phyloP scores from a whole-genome alignment of 30 jellyfish, hydroid and myxozoan genomes.

The Mastigias papua region DNA sequence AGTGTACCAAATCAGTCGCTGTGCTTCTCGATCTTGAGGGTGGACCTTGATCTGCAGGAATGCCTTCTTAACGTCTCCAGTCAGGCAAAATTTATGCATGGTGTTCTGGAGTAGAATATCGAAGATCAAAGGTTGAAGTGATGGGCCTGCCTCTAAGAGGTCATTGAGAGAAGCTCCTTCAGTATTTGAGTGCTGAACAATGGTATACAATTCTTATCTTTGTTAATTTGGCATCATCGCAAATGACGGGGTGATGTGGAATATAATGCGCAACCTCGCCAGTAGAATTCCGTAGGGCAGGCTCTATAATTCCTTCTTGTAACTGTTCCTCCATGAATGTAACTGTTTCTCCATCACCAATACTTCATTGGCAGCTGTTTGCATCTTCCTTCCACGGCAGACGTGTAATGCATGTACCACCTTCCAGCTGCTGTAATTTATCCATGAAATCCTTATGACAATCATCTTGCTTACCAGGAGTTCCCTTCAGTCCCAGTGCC shows the following conservation, averaged over 20 bases:
- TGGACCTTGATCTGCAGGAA: slow-evolving; percentile 67
- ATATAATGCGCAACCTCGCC: slow-evolving; percentile 42
- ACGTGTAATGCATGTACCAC: slow-evolving; percentile 1
- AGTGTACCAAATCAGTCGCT: slow-evolving; percentile 64
- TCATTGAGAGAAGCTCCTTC: slow-evolving; percentile 75
- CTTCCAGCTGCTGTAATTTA: slow-evolving; percentile 3
- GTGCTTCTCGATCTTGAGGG: slow-evolving; percentile 73
- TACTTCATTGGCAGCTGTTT: not conserved
- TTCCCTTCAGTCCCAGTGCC: slow-evolving; percentile 43
- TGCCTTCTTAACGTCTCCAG: slow-evolving; percentile 84
- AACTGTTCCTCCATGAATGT: not conserved
- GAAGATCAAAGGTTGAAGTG: slow-evolving; percentile 64
- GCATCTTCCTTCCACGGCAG: slow-evolving; percentile 22
- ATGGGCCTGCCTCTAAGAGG: slow-evolving; percentile 80
- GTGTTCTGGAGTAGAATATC: slow-evolving; percentile 74
- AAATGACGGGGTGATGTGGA: slow-evolving; percentile 75
- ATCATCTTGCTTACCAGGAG: slow-evolving; percentile 26
- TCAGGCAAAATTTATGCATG: slow-evolving; percentile 49
- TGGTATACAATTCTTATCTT: slow-evolving; percentile 60
- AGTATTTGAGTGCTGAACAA: slow-evolving; percentile 53
- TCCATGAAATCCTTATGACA: slow-evolving; percentile 2
- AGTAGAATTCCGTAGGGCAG: slow-evolving; percentile 6
- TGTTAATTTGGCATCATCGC: slow-evolving; percentile 58
- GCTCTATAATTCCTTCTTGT: slow-evolving; percentile 18
- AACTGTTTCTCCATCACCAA: not conserved